Conservation (phyloP, 2,888 invertebrate genomes). For the Chromoteleia sp. region DNA sequence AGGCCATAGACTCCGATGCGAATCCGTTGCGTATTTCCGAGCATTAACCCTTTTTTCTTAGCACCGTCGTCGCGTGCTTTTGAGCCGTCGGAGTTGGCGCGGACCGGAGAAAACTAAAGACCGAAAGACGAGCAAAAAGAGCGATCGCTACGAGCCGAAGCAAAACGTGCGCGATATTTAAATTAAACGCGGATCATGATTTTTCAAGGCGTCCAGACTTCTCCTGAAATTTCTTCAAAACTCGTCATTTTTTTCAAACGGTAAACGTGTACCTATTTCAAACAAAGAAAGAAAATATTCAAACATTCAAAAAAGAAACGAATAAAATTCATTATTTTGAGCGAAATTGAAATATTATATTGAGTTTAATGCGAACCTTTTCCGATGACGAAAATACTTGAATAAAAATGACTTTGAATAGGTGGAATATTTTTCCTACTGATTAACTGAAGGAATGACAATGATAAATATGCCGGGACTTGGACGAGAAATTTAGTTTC, state of each 20-base stretch:
- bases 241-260: not conserved
- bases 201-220: no score
- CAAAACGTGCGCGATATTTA: conserved; percentile 18
- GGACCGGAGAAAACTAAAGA: conserved; percentile 40
- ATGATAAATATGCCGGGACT: not conserved
- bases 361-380: no score
- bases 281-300: no score
- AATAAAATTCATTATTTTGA: no score
- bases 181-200: not conserved
- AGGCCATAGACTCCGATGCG: conserved; percentile 67
- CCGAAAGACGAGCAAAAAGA: conserved; percentile 21
- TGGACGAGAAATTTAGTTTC: conserved; percentile 21
- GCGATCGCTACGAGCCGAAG: conserved; percentile 9
- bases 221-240: no score
- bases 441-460: not conserved
- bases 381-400: no score
- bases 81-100: conserved; percentile 46
- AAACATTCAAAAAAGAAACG: no score
- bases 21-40: conserved; percentile 68
- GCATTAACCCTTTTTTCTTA: conserved; percentile 69
- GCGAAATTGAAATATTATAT: no score
- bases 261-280: no score
- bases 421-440: not conserved
- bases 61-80: conserved; percentile 59
- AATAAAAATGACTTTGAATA: no score